Conservation (phyloP, 2,113 vertebrate genomes). For the Antennarius striatus region DNA sequence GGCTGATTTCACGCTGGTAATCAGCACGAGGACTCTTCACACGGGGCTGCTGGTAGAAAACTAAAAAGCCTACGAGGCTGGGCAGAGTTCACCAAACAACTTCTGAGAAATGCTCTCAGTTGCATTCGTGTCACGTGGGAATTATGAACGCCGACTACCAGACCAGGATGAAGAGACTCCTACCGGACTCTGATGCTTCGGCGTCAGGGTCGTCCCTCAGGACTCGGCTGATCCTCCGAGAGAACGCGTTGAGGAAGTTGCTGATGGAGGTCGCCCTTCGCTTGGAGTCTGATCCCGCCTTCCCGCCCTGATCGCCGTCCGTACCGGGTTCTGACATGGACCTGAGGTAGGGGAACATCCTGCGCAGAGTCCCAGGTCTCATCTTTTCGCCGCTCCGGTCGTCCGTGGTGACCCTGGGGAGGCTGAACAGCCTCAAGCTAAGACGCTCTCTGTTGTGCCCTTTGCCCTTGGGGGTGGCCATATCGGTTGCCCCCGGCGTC, state of each 20-base stretch:
- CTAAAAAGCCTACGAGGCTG: too few species aligned
- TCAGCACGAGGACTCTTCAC: too few species aligned
- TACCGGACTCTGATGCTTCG: constrained; percentile 53
- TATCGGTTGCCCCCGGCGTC: background rate
- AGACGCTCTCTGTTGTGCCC: background rate
- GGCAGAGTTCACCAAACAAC: too few species aligned
- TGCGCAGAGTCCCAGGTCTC: constrained; percentile 11
- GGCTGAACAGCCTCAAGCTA: constrained; percentile 21
- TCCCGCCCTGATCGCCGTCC: background rate
- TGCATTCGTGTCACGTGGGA: too few species aligned
- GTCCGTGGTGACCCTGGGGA: constrained; percentile 18
- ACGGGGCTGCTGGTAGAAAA: too few species aligned
- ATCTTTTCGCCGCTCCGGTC: background rate
- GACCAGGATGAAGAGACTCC: constrained; percentile 17
- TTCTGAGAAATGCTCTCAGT: too few species aligned
- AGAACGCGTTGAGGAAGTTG: constrained; percentile 58
- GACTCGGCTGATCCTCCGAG: constrained; percentile 50
- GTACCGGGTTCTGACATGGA: constrained; percentile 65
- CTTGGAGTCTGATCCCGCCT: constrained; percentile 12
- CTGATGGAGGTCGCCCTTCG: constrained; percentile 1
- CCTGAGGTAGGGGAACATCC: constrained; percentile 53
- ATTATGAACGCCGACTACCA: too few species aligned
- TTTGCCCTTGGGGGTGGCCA: constrained; percentile 5
- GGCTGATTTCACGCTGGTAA: too few species aligned
- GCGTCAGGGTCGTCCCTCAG: constrained; percentile 18